Evolutionary conservation across 2,888 invertebrate genomes (phyloP).

Genomic region (Melanargia galathea): DNA sequence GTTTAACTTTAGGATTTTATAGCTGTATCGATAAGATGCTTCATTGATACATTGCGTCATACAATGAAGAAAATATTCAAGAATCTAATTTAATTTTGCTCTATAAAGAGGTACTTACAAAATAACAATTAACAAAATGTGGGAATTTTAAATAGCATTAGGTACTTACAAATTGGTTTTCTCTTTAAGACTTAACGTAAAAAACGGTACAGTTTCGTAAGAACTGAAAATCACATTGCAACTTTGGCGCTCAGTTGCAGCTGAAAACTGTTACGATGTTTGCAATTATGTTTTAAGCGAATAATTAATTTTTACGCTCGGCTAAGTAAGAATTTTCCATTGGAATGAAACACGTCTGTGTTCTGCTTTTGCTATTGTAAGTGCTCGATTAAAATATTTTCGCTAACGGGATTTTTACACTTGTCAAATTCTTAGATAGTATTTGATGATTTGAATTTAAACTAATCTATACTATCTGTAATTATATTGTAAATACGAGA

Average conservation of each 20-base stretch:
- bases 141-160: neutral
- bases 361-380: neutral
- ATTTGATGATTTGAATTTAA: no score
- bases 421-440: no score
- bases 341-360: neutral
- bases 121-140: neutral
- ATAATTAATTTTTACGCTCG: slow-evolving; percentile 1
- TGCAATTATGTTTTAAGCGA: slow-evolving; percentile 1
- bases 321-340: neutral
- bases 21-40: no score
- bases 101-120: no score
- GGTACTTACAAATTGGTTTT: neutral
- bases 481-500: no score
- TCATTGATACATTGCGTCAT: no score
- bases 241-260: slow-evolving; percentile 23
- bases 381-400: no score
- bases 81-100: no score
- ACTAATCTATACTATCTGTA: no score
- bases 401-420: no score
- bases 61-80: no score
- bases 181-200: neutral
- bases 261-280: slow-evolving; percentile 12
- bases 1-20: no score
- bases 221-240: slow-evolving; percentile 18
- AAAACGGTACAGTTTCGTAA: slow-evolving; percentile 11